Conservation (phyloP, 1,140 invertebrate species). For the Drosophila mayri region DNA sequence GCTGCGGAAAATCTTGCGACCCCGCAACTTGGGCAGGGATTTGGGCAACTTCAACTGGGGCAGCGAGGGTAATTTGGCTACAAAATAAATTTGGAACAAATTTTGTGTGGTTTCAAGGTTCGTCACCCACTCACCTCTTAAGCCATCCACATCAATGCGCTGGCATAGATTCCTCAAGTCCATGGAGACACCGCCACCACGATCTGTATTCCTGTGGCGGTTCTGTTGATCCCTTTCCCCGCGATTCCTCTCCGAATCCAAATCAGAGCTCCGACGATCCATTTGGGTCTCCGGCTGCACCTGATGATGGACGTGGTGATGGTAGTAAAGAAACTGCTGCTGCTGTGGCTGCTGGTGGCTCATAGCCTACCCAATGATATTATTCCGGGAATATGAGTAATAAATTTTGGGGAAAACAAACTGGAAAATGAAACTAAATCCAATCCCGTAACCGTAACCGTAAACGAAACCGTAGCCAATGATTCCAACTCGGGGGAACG, state of each 20-base stretch:
- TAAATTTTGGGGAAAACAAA: neutral
- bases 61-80: slow-evolving; percentile 65
- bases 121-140: slow-evolving; percentile 37
- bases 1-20: slow-evolving; percentile 72
- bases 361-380: slow-evolving; percentile 14
- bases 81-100: neutral
- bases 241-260: slow-evolving; percentile 11
- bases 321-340: slow-evolving; percentile 21
- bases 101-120: neutral
- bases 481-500: slow-evolving; percentile 32
- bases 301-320: slow-evolving; percentile 27
- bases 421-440: neutral
- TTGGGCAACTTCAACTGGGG: slow-evolving; percentile 74
- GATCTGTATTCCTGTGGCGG: slow-evolving; percentile 11
- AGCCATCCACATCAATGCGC: slow-evolving; percentile 52
- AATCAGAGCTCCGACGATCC: slow-evolving; percentile 17
- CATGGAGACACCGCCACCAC: slow-evolving; percentile 34
- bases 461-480: neutral
- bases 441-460: neutral
- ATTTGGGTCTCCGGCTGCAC: slow-evolving; percentile 16
- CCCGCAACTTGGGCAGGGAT: slow-evolving; percentile 69
- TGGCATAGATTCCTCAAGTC: slow-evolving; percentile 70
- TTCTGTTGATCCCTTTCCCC: neutral
- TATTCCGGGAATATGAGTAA: neutral
- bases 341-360: slow-evolving; percentile 25